These are phyloP conservation scores for Orchesella flavescens DNA, from an alignment of 2,888 invertebrate genomes.

Conservation along the genomic window DNA sequence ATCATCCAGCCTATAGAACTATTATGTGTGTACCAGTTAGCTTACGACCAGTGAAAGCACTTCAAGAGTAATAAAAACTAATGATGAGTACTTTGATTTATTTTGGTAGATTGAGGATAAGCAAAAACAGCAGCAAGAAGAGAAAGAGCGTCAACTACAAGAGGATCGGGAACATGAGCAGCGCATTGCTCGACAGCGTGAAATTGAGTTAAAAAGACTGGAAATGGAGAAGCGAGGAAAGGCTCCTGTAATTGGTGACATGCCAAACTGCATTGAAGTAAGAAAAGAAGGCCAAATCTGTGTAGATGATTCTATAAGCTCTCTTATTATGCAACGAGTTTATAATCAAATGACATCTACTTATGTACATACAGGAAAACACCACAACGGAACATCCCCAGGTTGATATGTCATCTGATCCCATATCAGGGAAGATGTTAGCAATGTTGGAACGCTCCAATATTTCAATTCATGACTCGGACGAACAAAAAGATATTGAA, in stretches of 20 bases:
- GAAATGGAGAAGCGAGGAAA: conserved; percentile 81
- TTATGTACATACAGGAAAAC: conserved; percentile 3
- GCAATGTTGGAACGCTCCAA: conserved; percentile 25
- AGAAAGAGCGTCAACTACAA: conserved; percentile 82
- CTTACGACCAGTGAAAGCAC: too few species aligned
- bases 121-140: conserved; percentile 83
- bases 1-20: too few species aligned
- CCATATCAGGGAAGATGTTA: background rate
- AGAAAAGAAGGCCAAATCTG: background rate
- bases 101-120: conserved; percentile 83
- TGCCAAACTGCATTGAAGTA: conserved; percentile 54
- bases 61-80: background rate
- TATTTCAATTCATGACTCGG: conserved; percentile 74
- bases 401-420: background rate
- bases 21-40: too few species aligned
- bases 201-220: conserved; percentile 80
- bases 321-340: background rate
- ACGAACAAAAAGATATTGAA: conserved; percentile 82
- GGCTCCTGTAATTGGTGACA: conserved; percentile 72
- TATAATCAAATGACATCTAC: too few species aligned
- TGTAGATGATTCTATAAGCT: background rate
- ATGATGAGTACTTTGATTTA: background rate
- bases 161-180: conserved; percentile 89
- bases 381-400: background rate
- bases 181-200: conserved; percentile 83